These are phyloP conservation scores for Amphilophus citrinellus DNA, from an alignment of 2,113 vertebrate genomes.

Conservation along the genomic window DNA sequence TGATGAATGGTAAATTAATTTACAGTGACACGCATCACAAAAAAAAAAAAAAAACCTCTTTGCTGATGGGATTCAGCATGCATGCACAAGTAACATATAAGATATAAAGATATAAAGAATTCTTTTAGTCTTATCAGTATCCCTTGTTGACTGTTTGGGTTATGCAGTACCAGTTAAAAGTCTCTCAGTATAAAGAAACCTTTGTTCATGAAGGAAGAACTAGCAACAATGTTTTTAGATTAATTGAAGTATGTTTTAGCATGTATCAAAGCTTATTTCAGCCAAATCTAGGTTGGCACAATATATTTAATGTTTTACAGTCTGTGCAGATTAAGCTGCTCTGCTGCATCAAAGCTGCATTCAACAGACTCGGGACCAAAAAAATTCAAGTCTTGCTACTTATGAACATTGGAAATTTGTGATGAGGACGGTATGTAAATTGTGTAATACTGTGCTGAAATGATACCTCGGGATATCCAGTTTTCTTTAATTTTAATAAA, in stretches of 20 bases:
- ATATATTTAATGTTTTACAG: slow-evolving; percentile 19
- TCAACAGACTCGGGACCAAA: not conserved
- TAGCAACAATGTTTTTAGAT: slow-evolving; percentile 10
- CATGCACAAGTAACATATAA: not conserved
- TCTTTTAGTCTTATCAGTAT: not conserved
- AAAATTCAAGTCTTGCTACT: not conserved
- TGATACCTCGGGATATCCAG: too few relatives aligned
- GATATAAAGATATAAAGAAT: not conserved
- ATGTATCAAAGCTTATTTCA: slow-evolving; percentile 1
- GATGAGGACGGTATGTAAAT: not conserved
- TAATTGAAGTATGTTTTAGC: not conserved
- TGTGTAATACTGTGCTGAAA: not conserved
- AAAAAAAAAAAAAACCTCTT: not conserved
- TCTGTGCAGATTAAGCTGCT: slow-evolving; percentile 3
- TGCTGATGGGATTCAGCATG: not conserved
- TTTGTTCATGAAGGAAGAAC: slow-evolving; percentile 19
- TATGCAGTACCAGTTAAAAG: not conserved
- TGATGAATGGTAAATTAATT: slow-evolving; percentile 1
- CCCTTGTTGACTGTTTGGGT: not conserved
- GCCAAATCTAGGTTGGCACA: not conserved
- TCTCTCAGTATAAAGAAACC: slow-evolving; percentile 22
- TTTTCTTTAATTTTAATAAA: too few relatives aligned
- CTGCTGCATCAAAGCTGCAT: not conserved
- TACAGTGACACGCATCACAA: not conserved
- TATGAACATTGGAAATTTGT: not conserved